These are phyloP conservation scores for Allobates femoralis DNA, from an alignment of 2,797 vertebrate genomes.

Conservation along the genomic window DNA sequence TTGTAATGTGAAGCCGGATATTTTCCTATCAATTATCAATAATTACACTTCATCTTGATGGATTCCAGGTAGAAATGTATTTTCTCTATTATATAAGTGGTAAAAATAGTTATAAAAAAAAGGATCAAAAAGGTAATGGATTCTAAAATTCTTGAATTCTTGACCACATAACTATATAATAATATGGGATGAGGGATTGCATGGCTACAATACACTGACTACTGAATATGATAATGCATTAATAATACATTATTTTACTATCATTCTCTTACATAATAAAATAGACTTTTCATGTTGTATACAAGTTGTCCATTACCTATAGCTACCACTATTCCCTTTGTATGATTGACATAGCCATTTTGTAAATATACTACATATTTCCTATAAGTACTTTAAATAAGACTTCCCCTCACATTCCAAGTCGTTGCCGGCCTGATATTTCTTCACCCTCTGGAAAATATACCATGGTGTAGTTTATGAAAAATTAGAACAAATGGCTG, in stretches of 20 bases:
- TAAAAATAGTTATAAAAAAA: neutral
- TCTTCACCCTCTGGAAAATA: conserved; percentile 43
- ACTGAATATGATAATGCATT: neutral
- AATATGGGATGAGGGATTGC: neutral
- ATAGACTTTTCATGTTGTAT: neutral
- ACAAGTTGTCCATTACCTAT: neutral
- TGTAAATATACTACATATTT: neutral
- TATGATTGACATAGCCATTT: neutral
- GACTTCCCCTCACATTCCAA: neutral
- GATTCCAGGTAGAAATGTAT: too few species aligned
- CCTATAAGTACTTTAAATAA: neutral
- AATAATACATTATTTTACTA: too few species aligned
- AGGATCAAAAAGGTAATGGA: neutral
- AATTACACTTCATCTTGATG: neutral
- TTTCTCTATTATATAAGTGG: too few species aligned
- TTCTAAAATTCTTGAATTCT: neutral
- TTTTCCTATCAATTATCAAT: neutral
- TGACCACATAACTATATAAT: neutral
- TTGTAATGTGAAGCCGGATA: too few species aligned
- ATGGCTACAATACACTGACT: neutral
- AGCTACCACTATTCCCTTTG: neutral
- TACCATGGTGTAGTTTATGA: conserved; percentile 29
- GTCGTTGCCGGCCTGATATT: neutral
- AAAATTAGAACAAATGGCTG: conserved; percentile 57
- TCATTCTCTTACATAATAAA: too few species aligned